Evolutionary conservation across 1,140 invertebrate species (phyloP).

Genomic region (Limonius californicus): DNA sequence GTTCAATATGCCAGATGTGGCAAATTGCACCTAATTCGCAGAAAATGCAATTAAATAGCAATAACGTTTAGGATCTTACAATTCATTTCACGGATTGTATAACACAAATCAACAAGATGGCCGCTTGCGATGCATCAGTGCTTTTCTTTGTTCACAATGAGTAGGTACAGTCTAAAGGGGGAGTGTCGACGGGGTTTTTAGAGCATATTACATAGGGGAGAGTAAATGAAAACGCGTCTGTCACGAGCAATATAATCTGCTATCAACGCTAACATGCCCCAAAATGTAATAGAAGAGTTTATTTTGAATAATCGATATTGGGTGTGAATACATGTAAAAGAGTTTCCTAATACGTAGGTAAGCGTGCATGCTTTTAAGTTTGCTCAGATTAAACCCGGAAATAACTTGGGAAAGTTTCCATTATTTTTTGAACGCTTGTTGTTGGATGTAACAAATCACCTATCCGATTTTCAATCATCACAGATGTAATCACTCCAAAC

Average conservation of each 20-base stretch:
- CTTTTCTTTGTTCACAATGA: slow-evolving; percentile 26
- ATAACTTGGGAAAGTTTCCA: background rate
- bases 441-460: background rate
- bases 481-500: slow-evolving; percentile 8
- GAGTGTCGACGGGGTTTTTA: slow-evolving; percentile 25
- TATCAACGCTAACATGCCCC: slow-evolving; percentile 35
- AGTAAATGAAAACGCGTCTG: slow-evolving; percentile 35
- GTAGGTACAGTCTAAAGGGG: slow-evolving; percentile 19
- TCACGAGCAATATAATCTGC: slow-evolving; percentile 36
- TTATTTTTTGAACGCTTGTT: background rate
- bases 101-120: slow-evolving; percentile 30
- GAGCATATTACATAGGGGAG: slow-evolving; percentile 23
- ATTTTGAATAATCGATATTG: slow-evolving; percentile 19
- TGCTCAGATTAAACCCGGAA: background rate
- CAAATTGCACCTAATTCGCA: background rate
- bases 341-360: slow-evolving; percentile 2
- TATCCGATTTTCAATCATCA: slow-evolving; percentile 1
- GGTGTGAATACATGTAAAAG: slow-evolving; percentile 10
- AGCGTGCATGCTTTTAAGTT: no score
- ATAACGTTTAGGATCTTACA: slow-evolving; percentile 1
- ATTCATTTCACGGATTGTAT: slow-evolving; percentile 13
- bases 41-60: background rate
- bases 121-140: slow-evolving; percentile 26
- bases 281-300: slow-evolving; percentile 32
- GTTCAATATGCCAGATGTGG: background rate